Conservation (phyloP, 2,113 vertebrate genomes). For the Corvus hawaiiensis region DNA sequence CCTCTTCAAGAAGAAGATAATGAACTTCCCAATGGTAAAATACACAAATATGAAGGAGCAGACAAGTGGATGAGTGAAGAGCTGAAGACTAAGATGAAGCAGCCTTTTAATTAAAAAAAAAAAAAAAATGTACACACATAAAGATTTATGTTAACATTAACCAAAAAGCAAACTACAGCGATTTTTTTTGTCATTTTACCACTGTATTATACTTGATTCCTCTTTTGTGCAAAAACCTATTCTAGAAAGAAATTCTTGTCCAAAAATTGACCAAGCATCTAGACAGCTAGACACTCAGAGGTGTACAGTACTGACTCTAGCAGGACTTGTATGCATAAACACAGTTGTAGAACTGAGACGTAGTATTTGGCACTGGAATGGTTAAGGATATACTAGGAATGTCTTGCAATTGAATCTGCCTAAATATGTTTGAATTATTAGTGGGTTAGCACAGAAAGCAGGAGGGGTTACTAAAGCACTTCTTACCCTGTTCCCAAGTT, state of each 20-base stretch:
- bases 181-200: not conserved
- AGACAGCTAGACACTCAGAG: not conserved
- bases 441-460: not conserved
- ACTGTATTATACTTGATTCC: not conserved
- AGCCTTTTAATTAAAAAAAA: not conserved
- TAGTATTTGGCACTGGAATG: not conserved
- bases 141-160: not conserved
- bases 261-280: not conserved
- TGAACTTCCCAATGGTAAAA: not conserved
- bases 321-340: not conserved
- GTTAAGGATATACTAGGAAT: not conserved
- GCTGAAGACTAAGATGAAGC: not conserved
- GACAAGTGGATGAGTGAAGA: not conserved
- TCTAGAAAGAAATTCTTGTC: not conserved
- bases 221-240: not conserved
- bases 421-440: not conserved
- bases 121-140: not conserved
- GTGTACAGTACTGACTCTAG: not conserved
- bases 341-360: not conserved
- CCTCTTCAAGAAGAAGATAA: not conserved
- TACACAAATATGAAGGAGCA: not conserved
- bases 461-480: not conserved
- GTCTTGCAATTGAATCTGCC: not conserved
- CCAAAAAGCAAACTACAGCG: not conserved
- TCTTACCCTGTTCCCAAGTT: not conserved